Conservation (phyloP, 2,113 vertebrate genomes). For the Anolis carolinensis region DNA sequence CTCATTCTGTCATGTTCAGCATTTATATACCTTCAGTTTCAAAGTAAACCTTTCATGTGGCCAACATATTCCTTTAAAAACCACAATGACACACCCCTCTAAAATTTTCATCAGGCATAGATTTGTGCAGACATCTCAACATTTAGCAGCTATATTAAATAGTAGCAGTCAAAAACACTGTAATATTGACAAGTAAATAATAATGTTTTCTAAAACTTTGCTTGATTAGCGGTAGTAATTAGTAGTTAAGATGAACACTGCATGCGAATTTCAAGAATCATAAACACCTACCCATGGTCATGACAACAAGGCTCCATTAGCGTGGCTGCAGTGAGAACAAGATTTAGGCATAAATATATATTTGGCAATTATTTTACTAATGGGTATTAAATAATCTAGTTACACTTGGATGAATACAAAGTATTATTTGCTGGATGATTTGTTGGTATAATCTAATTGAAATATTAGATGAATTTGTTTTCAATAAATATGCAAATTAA, state of each 20-base stretch:
- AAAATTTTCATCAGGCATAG: conserved; percentile 22
- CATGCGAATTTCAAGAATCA: neutral
- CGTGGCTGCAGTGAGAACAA: neutral
- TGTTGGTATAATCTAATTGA: neutral
- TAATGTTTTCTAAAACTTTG: conserved; percentile 1
- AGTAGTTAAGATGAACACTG: conserved; percentile 6
- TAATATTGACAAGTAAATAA: conserved; percentile 2
- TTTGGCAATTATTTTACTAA: conserved; percentile 10
- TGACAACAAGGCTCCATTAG: rapidly evolving
- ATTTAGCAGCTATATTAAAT: neutral
- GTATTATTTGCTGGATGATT: neutral
- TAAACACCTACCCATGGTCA: conserved; percentile 7
- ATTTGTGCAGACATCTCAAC: neutral
- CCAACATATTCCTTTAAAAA: conserved; percentile 3
- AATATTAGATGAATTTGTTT: conserved; percentile 18
- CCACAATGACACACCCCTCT: conserved; percentile 35
- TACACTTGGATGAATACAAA: conserved; percentile 3
- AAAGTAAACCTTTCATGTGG: neutral
- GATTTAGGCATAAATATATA: neutral
- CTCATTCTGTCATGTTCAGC: too few species aligned
- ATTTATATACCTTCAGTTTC: neutral
- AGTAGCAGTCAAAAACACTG: neutral
- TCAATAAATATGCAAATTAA: neutral
- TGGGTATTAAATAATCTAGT: conserved; percentile 11
- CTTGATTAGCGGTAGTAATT: neutral